Conservation (phyloP, 2,888 invertebrate species). For the Lepidochrysops patricia region DNA sequence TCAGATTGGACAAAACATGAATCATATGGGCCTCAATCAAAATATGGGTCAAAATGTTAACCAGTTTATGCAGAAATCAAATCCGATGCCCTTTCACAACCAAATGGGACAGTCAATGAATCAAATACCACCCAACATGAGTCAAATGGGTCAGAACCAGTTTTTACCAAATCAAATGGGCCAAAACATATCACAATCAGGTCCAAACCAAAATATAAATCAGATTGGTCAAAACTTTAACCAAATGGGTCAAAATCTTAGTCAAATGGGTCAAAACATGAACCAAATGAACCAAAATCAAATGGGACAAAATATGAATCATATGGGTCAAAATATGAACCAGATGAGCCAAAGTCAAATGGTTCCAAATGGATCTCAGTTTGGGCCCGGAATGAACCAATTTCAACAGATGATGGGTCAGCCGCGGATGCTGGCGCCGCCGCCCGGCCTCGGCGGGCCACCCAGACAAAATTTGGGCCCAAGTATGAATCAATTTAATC, state of each 20-base stretch:
- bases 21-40: slow-evolving; percentile 32
- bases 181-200: slow-evolving; percentile 31
- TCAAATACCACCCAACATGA: slow-evolving; percentile 28
- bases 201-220: slow-evolving; percentile 28
- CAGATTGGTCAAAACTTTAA: slow-evolving; percentile 32
- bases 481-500: slow-evolving; percentile 51
- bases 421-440: slow-evolving; percentile 54
- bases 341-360: slow-evolving; percentile 35
- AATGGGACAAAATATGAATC: slow-evolving; percentile 29
- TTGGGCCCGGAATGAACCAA: slow-evolving; percentile 46
- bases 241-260: slow-evolving; percentile 33
- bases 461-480: slow-evolving; percentile 55
- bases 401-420: slow-evolving; percentile 54
- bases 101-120: slow-evolving; percentile 35
- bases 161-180: slow-evolving; percentile 32
- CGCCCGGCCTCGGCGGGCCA: slow-evolving; percentile 53
- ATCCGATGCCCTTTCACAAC: slow-evolving; percentile 35
- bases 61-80: slow-evolving; percentile 31
- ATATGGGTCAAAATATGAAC: slow-evolving; percentile 32
- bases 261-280: slow-evolving; percentile 26
- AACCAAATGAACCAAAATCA: slow-evolving; percentile 38
- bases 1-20: slow-evolving; percentile 38
- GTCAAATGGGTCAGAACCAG: slow-evolving; percentile 33
- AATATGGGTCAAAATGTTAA: slow-evolving; percentile 32
- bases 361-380: slow-evolving; percentile 54